phyloP scores from a whole-genome alignment of 2,113 vertebrate species.

The Tachuris rubrigastra region DNA sequence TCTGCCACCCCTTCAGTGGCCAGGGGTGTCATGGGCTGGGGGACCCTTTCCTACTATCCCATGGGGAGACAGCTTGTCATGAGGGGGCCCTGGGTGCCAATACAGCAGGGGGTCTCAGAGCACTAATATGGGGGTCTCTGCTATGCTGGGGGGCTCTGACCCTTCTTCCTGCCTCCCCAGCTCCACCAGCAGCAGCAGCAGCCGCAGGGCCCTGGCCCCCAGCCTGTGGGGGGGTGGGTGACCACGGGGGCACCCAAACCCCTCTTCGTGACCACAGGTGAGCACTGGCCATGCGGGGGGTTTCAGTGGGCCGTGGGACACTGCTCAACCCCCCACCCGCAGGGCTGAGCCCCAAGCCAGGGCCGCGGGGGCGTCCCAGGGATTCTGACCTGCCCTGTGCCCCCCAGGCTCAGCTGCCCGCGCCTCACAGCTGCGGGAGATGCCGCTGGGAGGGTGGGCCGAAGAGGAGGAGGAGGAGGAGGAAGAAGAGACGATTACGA shows the following conservation, averaged over 20 bases:
- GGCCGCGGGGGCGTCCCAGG: background rate
- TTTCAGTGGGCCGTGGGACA: conserved; percentile 14
- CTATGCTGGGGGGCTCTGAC: rapidly evolving
- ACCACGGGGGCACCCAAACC: background rate
- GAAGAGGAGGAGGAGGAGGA: conserved; percentile 73
- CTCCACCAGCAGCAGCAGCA: conserved; percentile 52
- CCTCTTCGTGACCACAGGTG: background rate
- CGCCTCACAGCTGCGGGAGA: conserved; percentile 56
- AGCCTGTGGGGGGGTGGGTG: background rate
- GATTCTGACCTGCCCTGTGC: background rate
- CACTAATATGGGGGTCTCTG: background rate
- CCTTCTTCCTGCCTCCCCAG: background rate
- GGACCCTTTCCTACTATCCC: background rate
- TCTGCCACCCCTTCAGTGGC: background rate
- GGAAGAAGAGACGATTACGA: background rate
- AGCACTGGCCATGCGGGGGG: rapidly evolving
- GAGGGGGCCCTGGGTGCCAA: background rate
- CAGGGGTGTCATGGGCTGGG: background rate
- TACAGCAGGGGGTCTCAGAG: rapidly evolving
- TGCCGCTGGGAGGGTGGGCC: conserved; percentile 91
- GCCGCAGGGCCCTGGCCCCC: background rate
- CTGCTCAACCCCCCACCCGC: conserved; percentile 81
- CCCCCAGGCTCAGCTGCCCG: background rate
- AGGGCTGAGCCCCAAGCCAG: conserved; percentile 78
- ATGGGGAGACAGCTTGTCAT: background rate